Evolutionary conservation across 2,888 invertebrate genomes (phyloP).

Genomic region (Archips xylosteana): DNA sequence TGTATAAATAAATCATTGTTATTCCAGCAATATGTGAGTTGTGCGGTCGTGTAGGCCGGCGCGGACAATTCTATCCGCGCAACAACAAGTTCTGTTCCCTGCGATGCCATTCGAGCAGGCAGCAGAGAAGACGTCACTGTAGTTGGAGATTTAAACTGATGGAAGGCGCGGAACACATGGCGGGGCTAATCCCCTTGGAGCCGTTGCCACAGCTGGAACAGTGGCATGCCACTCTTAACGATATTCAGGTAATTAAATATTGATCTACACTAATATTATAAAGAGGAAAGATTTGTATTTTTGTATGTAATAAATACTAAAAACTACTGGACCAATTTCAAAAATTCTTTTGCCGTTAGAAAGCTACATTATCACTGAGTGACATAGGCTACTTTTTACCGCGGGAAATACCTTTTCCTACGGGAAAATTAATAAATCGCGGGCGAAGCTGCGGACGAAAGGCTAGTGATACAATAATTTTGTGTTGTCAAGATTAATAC

Average conservation of each 20-base stretch:
- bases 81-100: conserved; percentile 77
- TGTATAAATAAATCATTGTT: not conserved
- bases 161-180: conserved; percentile 81
- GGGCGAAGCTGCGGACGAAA: too few species aligned
- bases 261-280: too few species aligned
- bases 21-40: conserved; percentile 78
- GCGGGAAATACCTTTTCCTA: too few species aligned
- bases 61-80: conserved; percentile 71
- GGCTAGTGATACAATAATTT: too few species aligned
- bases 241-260: conserved; percentile 64
- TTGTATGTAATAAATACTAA: too few species aligned
- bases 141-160: conserved; percentile 78
- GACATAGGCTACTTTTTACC: too few species aligned
- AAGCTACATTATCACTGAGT: too few species aligned
- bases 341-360: too few species aligned
- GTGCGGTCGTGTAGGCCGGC: conserved; percentile 76
- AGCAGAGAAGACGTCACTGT: conserved; percentile 56
- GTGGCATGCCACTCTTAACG: conserved; percentile 75
- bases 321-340: too few species aligned
- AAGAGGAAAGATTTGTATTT: too few species aligned
- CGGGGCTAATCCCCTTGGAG: conserved; percentile 79
- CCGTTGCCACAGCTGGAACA: conserved; percentile 80
- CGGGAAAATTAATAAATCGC: too few species aligned
- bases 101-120: conserved; percentile 67
- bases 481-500: too few species aligned